Evolutionary conservation across 2,888 invertebrate species (phyloP), one percentile per base, ranked within the genome.

Genomic region (Hirtodrosophila alboralis): DNA sequence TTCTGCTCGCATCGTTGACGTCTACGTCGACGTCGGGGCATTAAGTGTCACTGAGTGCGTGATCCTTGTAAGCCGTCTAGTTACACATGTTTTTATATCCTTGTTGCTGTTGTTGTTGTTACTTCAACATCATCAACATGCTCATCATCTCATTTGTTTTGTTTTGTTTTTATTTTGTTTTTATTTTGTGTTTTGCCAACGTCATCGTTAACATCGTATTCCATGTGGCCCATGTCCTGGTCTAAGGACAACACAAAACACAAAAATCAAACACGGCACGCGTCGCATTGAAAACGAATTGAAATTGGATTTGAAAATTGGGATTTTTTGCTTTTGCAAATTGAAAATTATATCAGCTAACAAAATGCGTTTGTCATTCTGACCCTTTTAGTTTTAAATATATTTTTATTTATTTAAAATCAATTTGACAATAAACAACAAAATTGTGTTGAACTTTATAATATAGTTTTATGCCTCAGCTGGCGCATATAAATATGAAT

Each of bases 61-160:
- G 79, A 79, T 80, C 84, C 79, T 84, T 83, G 79, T 80, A 80
- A 80, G 79, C 84, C 79, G 71, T 79, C 84, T 71, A 79, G 79
- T 80, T 80, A 80, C 79, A 80, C 79, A 80, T 80, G 79, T 80
- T 80, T 83, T 80, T 76, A 83, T 76, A 83, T 72, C 80, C 84
- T 71, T 48, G 37, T 48, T 27, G 8, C 33, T 45, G 14, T n/a
- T 40, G 12, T 18, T 45, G 12, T 34, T 43, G 13, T 33, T 41
- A 23, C 41, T n/a, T 34, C 34, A 16, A 5, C 37, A 13, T 38
- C 49, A 13, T 36, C 48, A 27, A 23, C 59, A 10, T 23, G 27
- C 31, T 56, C 48, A 37, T 54, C 36, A 37, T 49, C 34, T 41
- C 23, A 38, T 43, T 44, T 43, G 52, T 48, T 56, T 61, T 27